Evolutionary conservation across 2,113 vertebrate species (phyloP), one percentile per base, ranked within the genome.

Genomic region (Xiphophorus hellerii): DNA sequence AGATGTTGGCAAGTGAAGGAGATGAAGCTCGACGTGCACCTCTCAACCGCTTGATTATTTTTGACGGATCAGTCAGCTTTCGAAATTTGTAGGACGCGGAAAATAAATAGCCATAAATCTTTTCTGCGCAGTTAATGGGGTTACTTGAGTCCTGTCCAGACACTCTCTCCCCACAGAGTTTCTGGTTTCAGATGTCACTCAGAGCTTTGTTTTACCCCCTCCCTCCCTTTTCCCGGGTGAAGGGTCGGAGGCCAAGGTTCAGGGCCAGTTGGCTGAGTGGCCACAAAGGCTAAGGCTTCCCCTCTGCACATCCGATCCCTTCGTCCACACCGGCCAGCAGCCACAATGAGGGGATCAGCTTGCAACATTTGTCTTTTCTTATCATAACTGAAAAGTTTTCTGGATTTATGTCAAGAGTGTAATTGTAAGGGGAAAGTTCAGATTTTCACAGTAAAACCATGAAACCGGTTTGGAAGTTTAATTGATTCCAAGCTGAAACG

Each of bases 161-260:
- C 92, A 92, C 91, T 92, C 91, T 93, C 91, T 91, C 92, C 89
- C 89, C 81, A 92, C 88, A 91, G 79, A 91, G 90, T 90, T 89
- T 93, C 89, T 91, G 88, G 91, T 94, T 92, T 94, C 89, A 93
- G 92, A 94, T 93, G 93, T 93, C 93, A 95, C 91, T 94, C 94
- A 94, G 88, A 89, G 88, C 91, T 92, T 93, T 93, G 90, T 94
- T 93, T 94, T 91, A 81, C 89, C 88, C 89, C 88, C 90, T 89
- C 86, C 87, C 71, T 29, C 39, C 62, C 48, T 28, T 58, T 58
- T 74, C 73, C 69, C 80, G 93, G 93, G 90, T 94, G 90, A 95
- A 93, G 90, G 92, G 92, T 94, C 85, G 92, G 81, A 90, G 92
- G 94, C 92, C 87, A 94, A 90, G 90, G 93, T 93, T 93, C 91